Evolutionary conservation across 2,888 invertebrate species (phyloP).

Genomic region (Parnassius glacialis): DNA sequence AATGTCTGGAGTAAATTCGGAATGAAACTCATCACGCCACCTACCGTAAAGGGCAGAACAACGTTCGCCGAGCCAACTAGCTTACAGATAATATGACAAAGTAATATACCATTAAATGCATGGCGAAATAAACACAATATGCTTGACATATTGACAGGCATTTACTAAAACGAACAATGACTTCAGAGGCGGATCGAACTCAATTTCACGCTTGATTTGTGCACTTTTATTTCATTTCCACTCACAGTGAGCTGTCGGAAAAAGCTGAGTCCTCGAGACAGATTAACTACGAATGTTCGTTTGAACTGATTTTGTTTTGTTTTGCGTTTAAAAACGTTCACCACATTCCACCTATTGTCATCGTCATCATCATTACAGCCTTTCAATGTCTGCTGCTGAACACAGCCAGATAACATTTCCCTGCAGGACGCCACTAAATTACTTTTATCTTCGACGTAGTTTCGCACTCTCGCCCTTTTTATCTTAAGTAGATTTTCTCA

Average conservation of each 20-base stretch:
- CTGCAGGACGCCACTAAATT: slow-evolving; percentile 59
- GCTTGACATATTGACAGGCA: slow-evolving; percentile 44
- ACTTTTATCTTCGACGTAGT: slow-evolving; percentile 60
- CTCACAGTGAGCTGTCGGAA: slow-evolving; percentile 50
- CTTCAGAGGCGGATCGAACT: slow-evolving; percentile 64
- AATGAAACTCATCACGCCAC: too few relatives aligned
- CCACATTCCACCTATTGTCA: too few relatives aligned
- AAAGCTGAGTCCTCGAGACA: slow-evolving; percentile 22
- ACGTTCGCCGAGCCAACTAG: too few relatives aligned
- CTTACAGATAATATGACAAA: too few relatives aligned
- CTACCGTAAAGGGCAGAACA: too few relatives aligned
- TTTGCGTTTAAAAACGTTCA: too few relatives aligned
- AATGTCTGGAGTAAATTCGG: too few relatives aligned
- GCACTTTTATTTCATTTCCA: slow-evolving; percentile 73
- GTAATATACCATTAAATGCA: slow-evolving; percentile 1
- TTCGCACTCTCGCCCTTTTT: slow-evolving; percentile 39
- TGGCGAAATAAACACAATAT: slow-evolving; percentile 22
- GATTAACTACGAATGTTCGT: slow-evolving; percentile 13
- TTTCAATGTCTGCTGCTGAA: too few relatives aligned
- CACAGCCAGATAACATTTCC: slow-evolving; percentile 53
- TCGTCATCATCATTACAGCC: too few relatives aligned
- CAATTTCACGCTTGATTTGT: slow-evolving; percentile 79
- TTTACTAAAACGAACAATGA: slow-evolving; percentile 59
- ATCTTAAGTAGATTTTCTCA: slow-evolving; percentile 2
- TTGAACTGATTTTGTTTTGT: neutral